Evolutionary conservation across 1,140 invertebrate genomes (phyloP).

Genomic region (Drosophila ambigua): DNA sequence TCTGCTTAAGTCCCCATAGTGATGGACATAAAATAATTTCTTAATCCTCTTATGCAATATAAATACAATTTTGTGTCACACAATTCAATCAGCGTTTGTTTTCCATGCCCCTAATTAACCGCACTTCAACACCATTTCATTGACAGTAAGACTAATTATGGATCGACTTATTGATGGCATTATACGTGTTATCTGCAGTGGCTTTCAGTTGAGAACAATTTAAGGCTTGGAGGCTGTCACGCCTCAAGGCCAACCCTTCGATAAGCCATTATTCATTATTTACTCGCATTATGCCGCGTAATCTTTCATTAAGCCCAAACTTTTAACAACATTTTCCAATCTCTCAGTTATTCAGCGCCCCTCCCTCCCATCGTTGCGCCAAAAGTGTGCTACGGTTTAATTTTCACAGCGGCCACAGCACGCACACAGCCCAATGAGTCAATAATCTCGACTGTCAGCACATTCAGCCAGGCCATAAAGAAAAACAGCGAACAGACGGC

Average conservation of each 20-base stretch:
- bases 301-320: conserved; percentile 59
- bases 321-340: conserved; percentile 56
- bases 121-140: conserved; percentile 15
- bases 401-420: conserved; percentile 47
- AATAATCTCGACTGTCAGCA: conserved; percentile 59
- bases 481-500: conserved; percentile 28
- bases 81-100: not conserved
- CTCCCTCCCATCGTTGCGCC: not conserved
- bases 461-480: conserved; percentile 47
- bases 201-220: conserved; percentile 12
- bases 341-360: not conserved
- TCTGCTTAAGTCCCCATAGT: no score
- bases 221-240: conserved; percentile 17
- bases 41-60: not conserved
- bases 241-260: conserved; percentile 37
- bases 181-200: conserved; percentile 13
- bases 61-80: not conserved
- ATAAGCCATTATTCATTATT: conserved; percentile 51
- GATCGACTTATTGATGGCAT: conserved; percentile 32
- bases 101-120: conserved; percentile 15
- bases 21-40: no score
- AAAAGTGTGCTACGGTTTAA: conserved; percentile 24
- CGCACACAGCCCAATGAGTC: conserved; percentile 42
- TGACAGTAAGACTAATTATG: conserved; percentile 32
- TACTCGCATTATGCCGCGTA: conserved; percentile 54